Evolutionary conservation across 2,113 vertebrate species (phyloP), one percentile per base, ranked within the genome.

Genomic region (Gyps fulvus): DNA sequence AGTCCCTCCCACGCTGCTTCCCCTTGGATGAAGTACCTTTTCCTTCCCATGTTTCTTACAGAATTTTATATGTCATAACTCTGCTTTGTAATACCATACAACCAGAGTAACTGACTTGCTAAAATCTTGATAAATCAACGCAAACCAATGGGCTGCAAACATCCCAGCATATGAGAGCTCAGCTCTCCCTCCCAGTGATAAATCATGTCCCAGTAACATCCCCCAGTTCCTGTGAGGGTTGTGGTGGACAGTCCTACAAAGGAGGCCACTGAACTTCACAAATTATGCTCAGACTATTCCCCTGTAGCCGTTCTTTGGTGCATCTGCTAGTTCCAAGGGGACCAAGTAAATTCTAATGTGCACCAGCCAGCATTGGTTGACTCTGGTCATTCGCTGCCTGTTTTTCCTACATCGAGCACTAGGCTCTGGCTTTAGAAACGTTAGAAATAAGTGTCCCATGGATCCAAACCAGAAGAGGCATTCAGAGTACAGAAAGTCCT

Each of bases 171-270:
- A 5, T 34, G 18, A 78, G 38, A 79, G 57, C 42, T 66, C 77
- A 70, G 45, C 16, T 73, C 9, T 77, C 36, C 40, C 23, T 88
- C 15, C 16, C 14, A 11, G 14, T 18, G 20, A 49, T 49, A 16
- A 61, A 78, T 54, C 52, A 54, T 3, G 13, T 43, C 55, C 54
- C 23, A 50, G 0, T 14, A 76, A 87, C 2, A 10, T 42, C 32
- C 45, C 66, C 19, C 17, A 23, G 11, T n/a, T 82, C 50, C 36
- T 0, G 0, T 15, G 29, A 36, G 25, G 18, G 16, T 36, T 79
- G n/a, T 40, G 38, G 29, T 23, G 21, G 49, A 69, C 32, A 47
- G 23, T 71, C 42, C 45, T 62, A 42, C 10, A 18, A 52, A 71
- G 29, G 22, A 90, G 18, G 32, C 16, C 38, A 22, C 32, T 9